Base-by-base conservation (phyloP, 2,113 vertebrate genomes). In the Leptocoma aspasia region DNA sequence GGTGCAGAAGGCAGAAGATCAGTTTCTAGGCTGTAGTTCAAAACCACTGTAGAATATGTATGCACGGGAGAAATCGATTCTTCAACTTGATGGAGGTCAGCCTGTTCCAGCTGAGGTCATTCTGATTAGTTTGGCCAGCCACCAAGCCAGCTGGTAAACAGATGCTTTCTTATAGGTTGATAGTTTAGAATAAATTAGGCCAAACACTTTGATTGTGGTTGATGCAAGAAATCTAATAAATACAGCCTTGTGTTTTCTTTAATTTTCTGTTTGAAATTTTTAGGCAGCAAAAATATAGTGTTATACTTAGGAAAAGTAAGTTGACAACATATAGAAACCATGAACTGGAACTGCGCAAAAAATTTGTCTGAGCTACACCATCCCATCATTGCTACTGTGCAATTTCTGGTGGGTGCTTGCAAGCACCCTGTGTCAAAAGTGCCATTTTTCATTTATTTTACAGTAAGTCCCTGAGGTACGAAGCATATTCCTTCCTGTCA, bases 141-240 rank as follows among this genome's bases (percentile, higher is more conserved):
- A 94, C 70, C 8, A 89, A 95, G 75, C 75, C 94, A 93, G 89
- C 88, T 94, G 97, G 82, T 94, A 93, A 94, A 65, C 80, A 97
- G 76, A 96, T 89, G 92, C 77, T 94, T 95, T 90, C 59, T 69
- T 91, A 78, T 50, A 78, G 69, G 3, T 71, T 86, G 76, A 79
- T 71, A 11, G 41, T 61, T 94, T 88, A 92, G 76, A 90, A 86
- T 81, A 86, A 94, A 84, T 82, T 78, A 65, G 31, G 45, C 31
- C 53, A 84, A 95, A 86, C 30, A 44, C 31, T 90, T 77, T 81
- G 72, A 49, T 82, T 92, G 70, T 56, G 61, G 52, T 63, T 81
- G 20, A 71, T 59, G 33, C 33, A 82, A 95, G 47, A 83, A 90
- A 87, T 75, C 20, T 64, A 68, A 92, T 86, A 86, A 86, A 81